Percentiles rank a stretch among this genome's conserved stretches.
These are phyloP conservation scores for Nasua narica DNA, from an alignment of 2,797 vertebrate species.

Conservation along the genomic window DNA sequence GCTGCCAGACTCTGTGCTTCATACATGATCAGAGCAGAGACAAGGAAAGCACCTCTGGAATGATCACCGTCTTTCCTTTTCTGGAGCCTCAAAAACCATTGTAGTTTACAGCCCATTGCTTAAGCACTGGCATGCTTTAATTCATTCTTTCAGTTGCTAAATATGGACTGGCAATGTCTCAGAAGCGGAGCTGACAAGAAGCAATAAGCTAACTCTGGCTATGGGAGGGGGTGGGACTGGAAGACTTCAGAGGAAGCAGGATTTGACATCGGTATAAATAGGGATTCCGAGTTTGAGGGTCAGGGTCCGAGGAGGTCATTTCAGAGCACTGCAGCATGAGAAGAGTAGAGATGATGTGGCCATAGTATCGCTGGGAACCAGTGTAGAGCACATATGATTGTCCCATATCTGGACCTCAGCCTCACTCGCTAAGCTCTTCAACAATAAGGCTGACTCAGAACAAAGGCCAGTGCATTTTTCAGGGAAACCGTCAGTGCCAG, in stretches of 20 bases:
- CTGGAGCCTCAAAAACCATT: background rate
- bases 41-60: background rate
- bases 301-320: background rate
- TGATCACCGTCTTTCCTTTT: background rate
- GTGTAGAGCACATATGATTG: background rate
- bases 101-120: background rate
- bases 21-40: background rate
- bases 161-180: background rate
- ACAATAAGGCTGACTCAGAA: conserved; percentile 58
- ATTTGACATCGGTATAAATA: background rate
- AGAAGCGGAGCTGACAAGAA: background rate
- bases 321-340: background rate
- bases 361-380: background rate
- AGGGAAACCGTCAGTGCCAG: conserved; percentile 37
- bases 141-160: background rate
- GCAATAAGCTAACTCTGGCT: background rate
- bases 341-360: background rate
- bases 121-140: background rate
- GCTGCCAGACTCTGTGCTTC: background rate
- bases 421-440: conserved; percentile 9
- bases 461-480: conserved; percentile 39
- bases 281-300: background rate
- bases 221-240: no score
- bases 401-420: conserved; percentile 25
- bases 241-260: background rate